Evolutionary conservation across 2,797 vertebrate species (phyloP).

Genomic region (Capromys pilorides): DNA sequence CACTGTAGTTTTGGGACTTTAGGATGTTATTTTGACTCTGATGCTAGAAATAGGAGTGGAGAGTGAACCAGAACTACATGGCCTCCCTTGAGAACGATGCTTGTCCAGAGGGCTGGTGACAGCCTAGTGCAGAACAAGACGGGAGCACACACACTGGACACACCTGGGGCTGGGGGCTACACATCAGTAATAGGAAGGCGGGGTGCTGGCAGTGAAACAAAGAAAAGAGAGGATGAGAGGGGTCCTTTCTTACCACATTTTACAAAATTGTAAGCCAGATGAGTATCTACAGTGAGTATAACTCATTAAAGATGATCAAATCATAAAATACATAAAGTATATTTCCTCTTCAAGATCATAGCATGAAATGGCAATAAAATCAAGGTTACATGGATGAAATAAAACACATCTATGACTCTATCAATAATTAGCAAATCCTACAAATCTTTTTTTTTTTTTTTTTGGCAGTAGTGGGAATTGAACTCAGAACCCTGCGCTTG

Average conservation of each 20-base stretch:
- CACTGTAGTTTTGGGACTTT: not conserved
- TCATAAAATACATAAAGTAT: not conserved
- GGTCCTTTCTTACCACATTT: not conserved
- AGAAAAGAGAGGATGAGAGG: not conserved
- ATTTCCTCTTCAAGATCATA: not conserved
- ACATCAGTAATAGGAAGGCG: not conserved
- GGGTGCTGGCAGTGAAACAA: conserved; percentile 8
- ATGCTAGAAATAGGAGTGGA: not conserved
- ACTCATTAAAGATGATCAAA: conserved; percentile 34
- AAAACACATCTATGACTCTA: not conserved
- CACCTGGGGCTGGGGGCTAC: not conserved
- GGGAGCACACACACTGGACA: not conserved
- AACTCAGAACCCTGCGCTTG: too few relatives aligned
- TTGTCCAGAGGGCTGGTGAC: not conserved
- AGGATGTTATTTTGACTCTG: not conserved
- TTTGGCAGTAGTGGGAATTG: too few relatives aligned
- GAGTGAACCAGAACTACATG: not conserved
- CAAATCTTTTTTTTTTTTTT: conserved; percentile 31
- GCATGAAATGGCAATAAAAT: conserved; percentile 28
- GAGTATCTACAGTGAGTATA: conserved; percentile 7
- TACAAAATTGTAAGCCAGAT: conserved; percentile 38
- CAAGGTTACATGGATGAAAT: not conserved
- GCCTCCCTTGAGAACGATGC: not conserved
- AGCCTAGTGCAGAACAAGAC: not conserved
- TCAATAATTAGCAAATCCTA: not conserved